These are phyloP conservation scores for Corvus cornix DNA, from an alignment of 2,113 vertebrate species.

Conservation along the genomic window DNA sequence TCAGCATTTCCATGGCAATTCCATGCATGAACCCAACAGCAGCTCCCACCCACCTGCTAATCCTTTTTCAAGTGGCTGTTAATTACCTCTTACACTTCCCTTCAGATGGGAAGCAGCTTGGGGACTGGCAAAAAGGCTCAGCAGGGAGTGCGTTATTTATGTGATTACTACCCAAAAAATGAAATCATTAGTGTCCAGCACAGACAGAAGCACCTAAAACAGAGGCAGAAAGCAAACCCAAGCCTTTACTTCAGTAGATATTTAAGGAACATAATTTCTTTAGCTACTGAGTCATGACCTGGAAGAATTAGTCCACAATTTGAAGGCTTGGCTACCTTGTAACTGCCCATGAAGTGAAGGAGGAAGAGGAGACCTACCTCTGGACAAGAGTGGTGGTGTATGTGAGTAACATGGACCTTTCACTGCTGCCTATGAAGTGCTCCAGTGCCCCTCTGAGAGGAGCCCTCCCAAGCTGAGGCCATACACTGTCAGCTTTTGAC, in stretches of 20 bases:
- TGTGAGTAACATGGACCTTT: accelerated
- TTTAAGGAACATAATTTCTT: neutral
- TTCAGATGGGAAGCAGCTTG: slow-evolving; percentile 34
- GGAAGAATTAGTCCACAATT: neutral
- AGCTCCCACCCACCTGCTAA: slow-evolving; percentile 63
- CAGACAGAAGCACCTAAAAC: neutral
- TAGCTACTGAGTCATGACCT: neutral
- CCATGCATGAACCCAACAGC: slow-evolving; percentile 50
- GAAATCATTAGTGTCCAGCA: neutral
- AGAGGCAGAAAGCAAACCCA: neutral
- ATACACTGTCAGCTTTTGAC: neutral
- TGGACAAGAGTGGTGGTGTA: neutral
- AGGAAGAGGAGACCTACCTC: neutral
- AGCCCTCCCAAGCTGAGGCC: neutral
- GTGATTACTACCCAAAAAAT: neutral
- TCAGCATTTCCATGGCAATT: slow-evolving; percentile 68
- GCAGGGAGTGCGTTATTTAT: slow-evolving; percentile 24
- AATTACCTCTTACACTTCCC: slow-evolving; percentile 63
- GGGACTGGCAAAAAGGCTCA: slow-evolving; percentile 35
- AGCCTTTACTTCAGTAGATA: neutral
- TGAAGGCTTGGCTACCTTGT: neutral
- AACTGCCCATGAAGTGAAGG: neutral
- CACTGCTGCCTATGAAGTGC: neutral
- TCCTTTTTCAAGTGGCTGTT: slow-evolving; percentile 55
- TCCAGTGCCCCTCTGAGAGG: neutral